These are phyloP conservation scores for Wiebesia pumilae DNA, from an alignment of 1,140 invertebrate genomes.

Conservation along the genomic window DNA sequence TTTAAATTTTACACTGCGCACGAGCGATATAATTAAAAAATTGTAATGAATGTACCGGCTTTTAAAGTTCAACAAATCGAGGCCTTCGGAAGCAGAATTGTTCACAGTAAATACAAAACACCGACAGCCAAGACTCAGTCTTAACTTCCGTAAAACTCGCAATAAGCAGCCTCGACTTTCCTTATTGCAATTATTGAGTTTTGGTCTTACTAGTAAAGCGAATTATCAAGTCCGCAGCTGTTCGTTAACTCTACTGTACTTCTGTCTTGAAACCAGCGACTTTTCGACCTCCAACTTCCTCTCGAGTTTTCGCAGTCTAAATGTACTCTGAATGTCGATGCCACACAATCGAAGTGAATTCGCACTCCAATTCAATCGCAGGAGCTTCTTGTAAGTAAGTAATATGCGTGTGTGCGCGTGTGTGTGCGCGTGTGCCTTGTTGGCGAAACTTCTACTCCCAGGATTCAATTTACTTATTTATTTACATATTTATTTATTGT, in stretches of 20 bases:
- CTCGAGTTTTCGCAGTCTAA: neutral
- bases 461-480: neutral
- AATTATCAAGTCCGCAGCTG: neutral
- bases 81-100: no score
- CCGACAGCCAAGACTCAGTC: no score
- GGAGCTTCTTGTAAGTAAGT: no score
- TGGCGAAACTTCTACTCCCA: neutral
- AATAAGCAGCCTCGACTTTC: no score
- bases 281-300: slow-evolving; percentile 1
- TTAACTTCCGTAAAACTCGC: no score
- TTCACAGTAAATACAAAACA: no score
- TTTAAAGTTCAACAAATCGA: no score
- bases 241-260: neutral
- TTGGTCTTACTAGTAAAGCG: neutral
- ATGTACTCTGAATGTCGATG: neutral
- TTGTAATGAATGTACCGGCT: no score
- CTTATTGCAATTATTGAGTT: neutral
- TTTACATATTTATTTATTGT: neutral
- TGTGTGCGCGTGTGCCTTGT: no score
- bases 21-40: no score
- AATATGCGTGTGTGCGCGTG: no score
- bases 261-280: neutral
- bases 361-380: neutral
- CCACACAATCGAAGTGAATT: neutral
- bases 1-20: no score